phyloP scores from a whole-genome alignment of 2,113 vertebrate genomes.

The Bagarius yarrelli region DNA sequence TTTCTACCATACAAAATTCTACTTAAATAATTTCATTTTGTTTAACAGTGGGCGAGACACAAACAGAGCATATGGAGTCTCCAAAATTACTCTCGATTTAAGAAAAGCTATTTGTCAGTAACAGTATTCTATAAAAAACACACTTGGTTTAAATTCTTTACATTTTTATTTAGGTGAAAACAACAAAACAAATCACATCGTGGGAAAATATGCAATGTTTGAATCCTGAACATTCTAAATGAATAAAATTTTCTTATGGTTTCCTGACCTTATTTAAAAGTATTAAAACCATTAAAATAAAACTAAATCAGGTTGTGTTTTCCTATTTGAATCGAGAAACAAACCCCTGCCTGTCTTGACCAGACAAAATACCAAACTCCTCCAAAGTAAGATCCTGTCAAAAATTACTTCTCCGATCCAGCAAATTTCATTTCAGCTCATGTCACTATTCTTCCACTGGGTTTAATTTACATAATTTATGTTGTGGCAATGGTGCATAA shows the following conservation, averaged over 20 bases:
- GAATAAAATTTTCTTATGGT: not conserved
- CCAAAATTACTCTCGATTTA: too few species aligned
- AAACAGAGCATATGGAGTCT: too few species aligned
- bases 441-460: not conserved
- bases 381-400: not conserved
- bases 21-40: too few species aligned
- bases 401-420: not conserved
- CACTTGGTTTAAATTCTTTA: not conserved
- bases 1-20: too few species aligned
- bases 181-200: constrained; percentile 36
- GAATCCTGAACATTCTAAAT: constrained; percentile 21
- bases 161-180: constrained; percentile 32
- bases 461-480: not conserved
- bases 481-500: constrained; percentile 41
- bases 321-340: not conserved
- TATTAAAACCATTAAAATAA: not conserved
- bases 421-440: not conserved
- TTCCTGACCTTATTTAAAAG: not conserved
- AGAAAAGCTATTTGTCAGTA: not conserved
- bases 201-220: constrained; percentile 23
- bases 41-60: too few species aligned
- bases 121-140: not conserved
- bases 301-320: not conserved
- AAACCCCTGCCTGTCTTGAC: not conserved
- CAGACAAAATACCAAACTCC: not conserved